These are phyloP conservation scores for Bufo bufo DNA, from an alignment of 2,113 vertebrate species.

Conservation along the genomic window DNA sequence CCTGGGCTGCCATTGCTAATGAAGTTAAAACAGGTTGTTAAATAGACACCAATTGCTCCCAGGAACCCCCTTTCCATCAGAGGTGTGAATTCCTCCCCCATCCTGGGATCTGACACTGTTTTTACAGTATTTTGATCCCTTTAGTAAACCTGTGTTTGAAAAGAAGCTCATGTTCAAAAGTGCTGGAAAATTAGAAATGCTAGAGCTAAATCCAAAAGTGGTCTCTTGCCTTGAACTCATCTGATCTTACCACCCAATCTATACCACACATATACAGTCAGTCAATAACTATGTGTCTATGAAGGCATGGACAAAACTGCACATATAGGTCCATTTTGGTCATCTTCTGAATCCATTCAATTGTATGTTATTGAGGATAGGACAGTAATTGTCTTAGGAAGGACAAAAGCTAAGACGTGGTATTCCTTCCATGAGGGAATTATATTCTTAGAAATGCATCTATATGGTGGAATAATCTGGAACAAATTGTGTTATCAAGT, in stretches of 20 bases:
- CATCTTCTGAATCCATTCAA: background rate
- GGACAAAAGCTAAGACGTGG: background rate
- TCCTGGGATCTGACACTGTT: conserved; percentile 43
- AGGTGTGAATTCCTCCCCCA: conserved; percentile 54
- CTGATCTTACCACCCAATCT: background rate
- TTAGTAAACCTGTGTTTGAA: conserved; percentile 42
- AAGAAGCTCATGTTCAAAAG: conserved; percentile 15
- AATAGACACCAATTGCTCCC: conserved; percentile 8
- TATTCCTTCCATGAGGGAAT: background rate
- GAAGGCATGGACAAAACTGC: background rate
- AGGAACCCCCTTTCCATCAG: conserved; percentile 16
- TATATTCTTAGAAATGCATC: no score
- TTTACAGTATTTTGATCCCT: conserved; percentile 58
- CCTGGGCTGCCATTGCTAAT: conserved; percentile 37
- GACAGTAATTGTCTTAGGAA: no score
- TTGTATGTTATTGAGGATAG: background rate
- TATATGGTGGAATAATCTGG: no score
- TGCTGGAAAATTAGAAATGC: conserved; percentile 3
- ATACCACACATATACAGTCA: background rate
- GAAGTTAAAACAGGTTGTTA: conserved; percentile 20
- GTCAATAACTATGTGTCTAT: background rate
- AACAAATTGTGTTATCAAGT: no score
- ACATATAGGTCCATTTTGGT: background rate
- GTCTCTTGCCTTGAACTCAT: background rate
- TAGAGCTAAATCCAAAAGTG: background rate